These are phyloP conservation scores for Anabas testudineus DNA, from an alignment of 2,797 vertebrate genomes.

Conservation along the genomic window DNA sequence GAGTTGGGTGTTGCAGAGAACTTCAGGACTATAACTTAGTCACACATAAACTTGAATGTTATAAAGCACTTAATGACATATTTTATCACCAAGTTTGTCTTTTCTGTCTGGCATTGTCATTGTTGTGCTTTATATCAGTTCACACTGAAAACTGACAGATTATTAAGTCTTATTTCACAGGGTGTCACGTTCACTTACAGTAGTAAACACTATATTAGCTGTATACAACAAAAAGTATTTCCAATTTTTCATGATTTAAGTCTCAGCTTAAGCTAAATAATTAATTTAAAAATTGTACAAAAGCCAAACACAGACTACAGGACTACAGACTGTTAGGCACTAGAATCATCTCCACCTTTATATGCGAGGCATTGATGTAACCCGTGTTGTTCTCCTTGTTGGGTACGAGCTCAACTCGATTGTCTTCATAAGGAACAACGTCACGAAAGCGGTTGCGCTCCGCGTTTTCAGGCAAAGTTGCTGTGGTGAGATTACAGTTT, in stretches of 20 bases:
- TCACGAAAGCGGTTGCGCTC: slow-evolving; percentile 96
- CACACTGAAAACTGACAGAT: background rate
- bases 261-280: background rate
- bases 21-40: slow-evolving; percentile 1
- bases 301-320: background rate
- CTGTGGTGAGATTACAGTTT: slow-evolving; percentile 88
- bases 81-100: background rate
- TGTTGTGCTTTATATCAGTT: background rate
- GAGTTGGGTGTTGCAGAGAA: slow-evolving; percentile 29
- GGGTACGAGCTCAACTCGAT: slow-evolving; percentile 93
- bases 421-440: slow-evolving; percentile 94
- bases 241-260: background rate
- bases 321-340: background rate
- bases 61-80: slow-evolving; percentile 8
- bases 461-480: slow-evolving; percentile 89
- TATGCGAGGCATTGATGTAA: slow-evolving; percentile 97
- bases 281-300: background rate
- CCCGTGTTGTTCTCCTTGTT: slow-evolving; percentile 98
- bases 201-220: background rate
- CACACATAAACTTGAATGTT: background rate
- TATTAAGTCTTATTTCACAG: background rate
- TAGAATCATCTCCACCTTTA: slow-evolving; percentile 86
- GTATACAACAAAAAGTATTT: background rate
- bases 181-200: background rate
- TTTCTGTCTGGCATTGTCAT: background rate